Conservation (phyloP, 53 echinoderm and acorn worm species). For the Mesocentrotus franciscanus region DNA sequence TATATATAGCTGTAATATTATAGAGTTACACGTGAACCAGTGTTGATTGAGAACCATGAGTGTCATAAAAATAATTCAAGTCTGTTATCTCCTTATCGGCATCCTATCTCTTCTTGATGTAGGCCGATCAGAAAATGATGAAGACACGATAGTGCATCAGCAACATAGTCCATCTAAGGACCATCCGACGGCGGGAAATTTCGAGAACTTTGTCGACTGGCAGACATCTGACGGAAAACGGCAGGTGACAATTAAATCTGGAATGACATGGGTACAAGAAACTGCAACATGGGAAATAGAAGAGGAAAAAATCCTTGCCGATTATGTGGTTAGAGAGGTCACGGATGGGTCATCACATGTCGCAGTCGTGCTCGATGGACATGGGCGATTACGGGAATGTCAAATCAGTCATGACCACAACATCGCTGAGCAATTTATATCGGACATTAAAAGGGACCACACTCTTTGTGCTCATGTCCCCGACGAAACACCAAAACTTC, state of each 20-base stretch:
- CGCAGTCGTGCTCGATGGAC: neutral
- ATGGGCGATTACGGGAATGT: neutral
- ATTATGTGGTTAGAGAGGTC: constrained; percentile 8
- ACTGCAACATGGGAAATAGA: constrained; percentile 1
- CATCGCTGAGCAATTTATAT: neutral
- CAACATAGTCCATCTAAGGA: neutral
- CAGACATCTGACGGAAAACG: constrained; percentile 25
- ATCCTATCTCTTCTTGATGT: neutral
- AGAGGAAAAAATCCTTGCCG: neutral
- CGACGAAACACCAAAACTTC: neutral
- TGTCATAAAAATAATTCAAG: neutral
- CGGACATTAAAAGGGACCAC: neutral
- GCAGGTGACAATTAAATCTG: neutral
- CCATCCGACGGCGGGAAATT: neutral
- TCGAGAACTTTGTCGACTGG: neutral
- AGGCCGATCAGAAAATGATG: neutral
- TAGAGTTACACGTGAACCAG: no score
- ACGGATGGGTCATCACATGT: constrained; percentile 21
- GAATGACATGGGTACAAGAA: neutral
- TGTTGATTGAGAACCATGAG: neutral
- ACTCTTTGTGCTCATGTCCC: neutral
- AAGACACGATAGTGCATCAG: neutral
- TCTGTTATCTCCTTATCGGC: neutral
- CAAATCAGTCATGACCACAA: neutral
- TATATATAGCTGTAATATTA: neutral